Evolutionary conservation across 1,140 invertebrate species (phyloP).

Genomic region (Lordiphosa collinella): DNA sequence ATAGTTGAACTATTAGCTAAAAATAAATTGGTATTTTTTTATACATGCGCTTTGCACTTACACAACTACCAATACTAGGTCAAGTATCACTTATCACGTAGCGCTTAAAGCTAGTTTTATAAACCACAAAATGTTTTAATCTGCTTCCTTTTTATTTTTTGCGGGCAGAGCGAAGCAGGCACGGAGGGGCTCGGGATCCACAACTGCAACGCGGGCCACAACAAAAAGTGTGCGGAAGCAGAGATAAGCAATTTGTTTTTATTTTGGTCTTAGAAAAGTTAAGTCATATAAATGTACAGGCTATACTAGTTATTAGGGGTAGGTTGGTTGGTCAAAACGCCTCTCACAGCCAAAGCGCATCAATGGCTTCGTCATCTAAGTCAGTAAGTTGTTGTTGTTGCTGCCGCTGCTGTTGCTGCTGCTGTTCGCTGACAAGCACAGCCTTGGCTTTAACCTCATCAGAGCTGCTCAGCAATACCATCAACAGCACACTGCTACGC

Average conservation of each 20-base stretch:
- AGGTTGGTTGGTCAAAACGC: neutral
- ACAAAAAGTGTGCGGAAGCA: conserved; percentile 19
- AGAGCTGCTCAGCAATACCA: conserved; percentile 57
- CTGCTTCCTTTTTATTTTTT: conserved; percentile 12
- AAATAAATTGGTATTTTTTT: conserved; percentile 1
- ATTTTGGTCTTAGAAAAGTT: conserved; percentile 19
- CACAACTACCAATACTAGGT: conserved; percentile 48
- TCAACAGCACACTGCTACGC: conserved; percentile 55
- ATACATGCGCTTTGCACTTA: conserved; percentile 43
- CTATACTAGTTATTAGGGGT: neutral
- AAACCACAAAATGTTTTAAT: conserved; percentile 23
- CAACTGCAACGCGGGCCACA: conserved; percentile 13
- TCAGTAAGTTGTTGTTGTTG: conserved; percentile 31
- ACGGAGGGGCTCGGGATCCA: conserved; percentile 27
- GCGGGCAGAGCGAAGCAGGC: conserved; percentile 7
- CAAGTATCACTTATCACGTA: conserved; percentile 60
- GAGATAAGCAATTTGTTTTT: conserved; percentile 23
- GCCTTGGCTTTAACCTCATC: conserved; percentile 61
- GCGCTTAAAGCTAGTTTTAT: conserved; percentile 4
- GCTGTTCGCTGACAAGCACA: conserved; percentile 57
- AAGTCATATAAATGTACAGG: conserved; percentile 16
- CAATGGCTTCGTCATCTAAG: conserved; percentile 60
- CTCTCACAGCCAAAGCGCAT: conserved; percentile 59
- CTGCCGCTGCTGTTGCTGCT: conserved; percentile 25
- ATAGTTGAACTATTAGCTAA: conserved; percentile 30